Conservation (phyloP, 2,888 invertebrate species). For the Rhopalosiphum nymphaeae region DNA sequence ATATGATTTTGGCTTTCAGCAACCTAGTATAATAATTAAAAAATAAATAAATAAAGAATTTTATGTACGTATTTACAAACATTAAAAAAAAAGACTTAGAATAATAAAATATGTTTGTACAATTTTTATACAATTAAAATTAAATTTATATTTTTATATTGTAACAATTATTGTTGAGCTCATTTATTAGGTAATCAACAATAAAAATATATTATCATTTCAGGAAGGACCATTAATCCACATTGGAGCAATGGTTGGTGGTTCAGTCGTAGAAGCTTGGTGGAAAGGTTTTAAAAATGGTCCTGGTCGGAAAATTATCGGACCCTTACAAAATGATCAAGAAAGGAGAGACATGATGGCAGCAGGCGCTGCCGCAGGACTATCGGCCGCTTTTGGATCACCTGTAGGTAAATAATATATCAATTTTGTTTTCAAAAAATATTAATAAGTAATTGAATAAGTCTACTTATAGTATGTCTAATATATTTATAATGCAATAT, state of each 20-base stretch:
- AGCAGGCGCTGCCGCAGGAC: slow-evolving; percentile 77
- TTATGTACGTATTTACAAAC: neutral
- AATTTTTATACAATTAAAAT: neutral
- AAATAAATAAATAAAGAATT: neutral
- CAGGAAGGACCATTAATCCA: slow-evolving; percentile 76
- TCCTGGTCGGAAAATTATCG: slow-evolving; percentile 70
- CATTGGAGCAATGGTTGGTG: slow-evolving; percentile 76
- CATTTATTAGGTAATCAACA: neutral
- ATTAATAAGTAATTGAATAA: slow-evolving; percentile 21
- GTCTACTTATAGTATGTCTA: slow-evolving; percentile 3
- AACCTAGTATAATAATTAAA: neutral
- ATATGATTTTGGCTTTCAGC: neutral
- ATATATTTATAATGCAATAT: neutral
- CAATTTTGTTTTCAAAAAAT: neutral
- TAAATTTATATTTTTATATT: neutral
- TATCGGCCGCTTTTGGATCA: slow-evolving; percentile 76
- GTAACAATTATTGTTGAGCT: neutral
- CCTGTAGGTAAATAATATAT: slow-evolving; percentile 70
- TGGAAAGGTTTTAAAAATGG: slow-evolving; percentile 65
- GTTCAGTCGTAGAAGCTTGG: slow-evolving; percentile 66
- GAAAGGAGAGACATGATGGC: slow-evolving; percentile 78
- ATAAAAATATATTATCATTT: neutral
- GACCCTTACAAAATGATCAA: slow-evolving; percentile 75
- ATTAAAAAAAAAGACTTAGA: neutral
- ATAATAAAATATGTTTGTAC: neutral